Base-by-base conservation (phyloP, 2,888 invertebrate genomes). In the Cryptops parisi region DNA sequence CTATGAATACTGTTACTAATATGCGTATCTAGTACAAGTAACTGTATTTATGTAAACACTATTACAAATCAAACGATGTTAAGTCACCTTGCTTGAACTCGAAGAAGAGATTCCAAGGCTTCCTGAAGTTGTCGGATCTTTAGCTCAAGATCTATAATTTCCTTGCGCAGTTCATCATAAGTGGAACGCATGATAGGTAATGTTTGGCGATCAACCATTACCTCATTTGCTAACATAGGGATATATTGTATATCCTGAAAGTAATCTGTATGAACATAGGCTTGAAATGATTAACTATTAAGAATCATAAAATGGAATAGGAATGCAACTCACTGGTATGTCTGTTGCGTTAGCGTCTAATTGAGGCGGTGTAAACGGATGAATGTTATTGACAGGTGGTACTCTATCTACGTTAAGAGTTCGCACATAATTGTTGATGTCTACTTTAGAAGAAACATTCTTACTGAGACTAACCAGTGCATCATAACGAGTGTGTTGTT, bases 91-190 rank as follows among this genome's bases (percentile, higher is more conserved):
- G 77, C 76, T 65, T 94, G 93, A 66, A 88, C 79, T 61, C 90
- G 80, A 58, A 80, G 75, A 59, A 93, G 74, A 0, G 84, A 77
- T 64, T 90, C 89, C 61, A 91, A 76, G 49, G 85, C 78, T 61
- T 94, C 93, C 74, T 88, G 80, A 52, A 86, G 76, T 67, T 88
- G 86, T 65, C 84, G 82, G 64, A 91, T 88, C 72, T 90, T 87
- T 56, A 80, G 72, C 64, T 91, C 88, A 57, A 90, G 76, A 64
- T 86, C 87, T 58, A 78, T 75, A 12, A 87, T 80, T 67, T 93
- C 90, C 64, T 86, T 84, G 65, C 80, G 77, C 49, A 91, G 78
- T 53, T 82, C 79, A 57, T 87, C 86, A 67, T 82, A 76, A 63
- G 80, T 79, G 49, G 81, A 78, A 56, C 81, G 78, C 53, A 86